These are phyloP conservation scores for Atlantisia rogersi DNA, from an alignment of 2,113 vertebrate species.

Conservation along the genomic window DNA sequence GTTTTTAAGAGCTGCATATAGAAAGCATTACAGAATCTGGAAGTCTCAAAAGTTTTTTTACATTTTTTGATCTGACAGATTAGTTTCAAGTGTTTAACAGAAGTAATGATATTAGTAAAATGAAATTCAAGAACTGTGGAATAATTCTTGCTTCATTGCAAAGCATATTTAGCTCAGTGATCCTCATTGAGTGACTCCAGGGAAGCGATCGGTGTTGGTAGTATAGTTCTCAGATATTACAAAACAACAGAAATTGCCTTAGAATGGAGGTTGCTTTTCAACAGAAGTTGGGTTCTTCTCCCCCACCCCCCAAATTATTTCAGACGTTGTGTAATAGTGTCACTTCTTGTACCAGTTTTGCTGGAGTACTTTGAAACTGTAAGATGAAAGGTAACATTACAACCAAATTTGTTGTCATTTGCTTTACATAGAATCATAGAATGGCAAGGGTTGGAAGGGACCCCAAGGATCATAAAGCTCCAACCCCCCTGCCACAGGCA, in stretches of 20 bases:
- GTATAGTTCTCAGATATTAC: background rate
- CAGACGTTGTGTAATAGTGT: background rate
- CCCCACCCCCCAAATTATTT: background rate
- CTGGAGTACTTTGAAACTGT: background rate
- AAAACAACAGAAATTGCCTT: background rate
- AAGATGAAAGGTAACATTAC: background rate
- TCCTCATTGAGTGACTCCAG: background rate
- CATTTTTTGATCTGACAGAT: background rate
- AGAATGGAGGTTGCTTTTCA: background rate
- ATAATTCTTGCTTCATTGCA: background rate
- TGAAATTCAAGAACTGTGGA: background rate
- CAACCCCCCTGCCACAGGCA: no score
- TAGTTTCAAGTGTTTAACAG: background rate
- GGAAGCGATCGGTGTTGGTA: background rate
- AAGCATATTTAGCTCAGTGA: background rate
- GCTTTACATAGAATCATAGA: background rate
- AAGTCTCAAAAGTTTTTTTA: background rate
- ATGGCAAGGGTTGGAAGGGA: no score
- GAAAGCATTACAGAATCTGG: background rate
- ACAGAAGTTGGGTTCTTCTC: background rate
- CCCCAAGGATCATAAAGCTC: no score
- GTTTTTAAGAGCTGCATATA: background rate
- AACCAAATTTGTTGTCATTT: background rate
- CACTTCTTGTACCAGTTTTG: background rate
- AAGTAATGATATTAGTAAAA: background rate